Evolutionary conservation across 2,888 invertebrate genomes (phyloP), one percentile per base, ranked within the genome.

Genomic region (Drosophila mercatorum): DNA sequence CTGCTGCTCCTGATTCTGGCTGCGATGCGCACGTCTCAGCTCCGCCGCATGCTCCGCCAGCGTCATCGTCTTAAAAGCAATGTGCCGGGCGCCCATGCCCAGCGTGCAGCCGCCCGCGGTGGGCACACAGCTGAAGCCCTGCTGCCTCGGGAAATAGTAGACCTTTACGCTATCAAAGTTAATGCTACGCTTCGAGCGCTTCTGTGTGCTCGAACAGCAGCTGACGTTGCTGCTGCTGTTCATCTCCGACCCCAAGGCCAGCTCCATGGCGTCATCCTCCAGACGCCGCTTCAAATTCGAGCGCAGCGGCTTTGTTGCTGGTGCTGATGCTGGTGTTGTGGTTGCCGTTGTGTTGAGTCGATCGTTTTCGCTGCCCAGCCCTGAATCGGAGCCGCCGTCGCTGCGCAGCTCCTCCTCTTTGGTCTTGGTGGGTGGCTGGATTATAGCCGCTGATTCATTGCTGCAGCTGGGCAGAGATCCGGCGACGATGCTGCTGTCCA

Each of bases 121-220:
- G 56, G 98, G 98, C 73, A 98, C 97, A 93, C 98, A 97, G 43
- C 97, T 96, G 93, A 97, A 97, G 26, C 97, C 98, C 94, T 98
- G 97, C 62, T 97, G 95, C 90, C 99, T 94, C 3, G 97, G 97
- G 93, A 99, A 99, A 93, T 98, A 99, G 93, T 95, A 99, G 11
- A 99, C 98, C 26, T 97, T 97, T 0, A 99, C 98, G 79, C 95
- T 96, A 84, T 98, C 96, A 92, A 99, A 99, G 78, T 96, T 95
- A 74, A 99, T 97, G 49, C 95, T 95, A 83, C 96, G 95, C 93
- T 97, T 97, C 90, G 95, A 95, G 91, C 95, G 96, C 90, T 96
- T 92, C 41, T 81, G 82, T 5, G 57, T 46, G 5, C 58, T 59
- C 7, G 71, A 43, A 8, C 49, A 51, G 38, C 41, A 67, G 0